Percentiles rank a stretch among this genome's conserved stretches.
phyloP scores from a whole-genome alignment of 92 coral and sea anemone species.

The Parazoanthus swiftii region DNA sequence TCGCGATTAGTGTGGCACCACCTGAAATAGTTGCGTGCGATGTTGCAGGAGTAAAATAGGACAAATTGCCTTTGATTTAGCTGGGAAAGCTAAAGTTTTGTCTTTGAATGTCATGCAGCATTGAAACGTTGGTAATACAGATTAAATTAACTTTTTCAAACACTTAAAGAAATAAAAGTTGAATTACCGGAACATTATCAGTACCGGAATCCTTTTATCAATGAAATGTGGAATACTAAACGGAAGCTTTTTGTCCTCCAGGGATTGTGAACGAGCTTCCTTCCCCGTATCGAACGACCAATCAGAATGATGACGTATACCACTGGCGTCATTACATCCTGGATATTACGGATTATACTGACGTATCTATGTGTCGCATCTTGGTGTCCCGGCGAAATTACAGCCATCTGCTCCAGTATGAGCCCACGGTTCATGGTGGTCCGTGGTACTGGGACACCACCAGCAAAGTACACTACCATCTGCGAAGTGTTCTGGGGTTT shows the following conservation, averaged over 20 bases:
- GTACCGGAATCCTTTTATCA: not conserved
- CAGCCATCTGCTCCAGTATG: constrained; percentile 42
- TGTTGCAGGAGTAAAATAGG: too few species aligned
- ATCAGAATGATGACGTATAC: constrained; percentile 43
- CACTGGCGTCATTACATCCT: constrained; percentile 51
- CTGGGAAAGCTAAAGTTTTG: not conserved
- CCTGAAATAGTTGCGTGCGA: too few species aligned
- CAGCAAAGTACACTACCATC: constrained; percentile 38
- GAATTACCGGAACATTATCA: too few species aligned
- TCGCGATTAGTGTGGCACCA: not conserved
- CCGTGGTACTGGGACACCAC: constrained; percentile 56
- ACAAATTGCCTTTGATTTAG: too few species aligned
- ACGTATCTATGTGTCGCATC: constrained; percentile 47
- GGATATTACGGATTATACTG: constrained; percentile 40
- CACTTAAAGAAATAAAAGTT: too few species aligned
- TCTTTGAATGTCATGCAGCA: not conserved
- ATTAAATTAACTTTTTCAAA: too few species aligned
- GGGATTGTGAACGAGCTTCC: constrained; percentile 35
- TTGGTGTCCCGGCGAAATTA: constrained; percentile 36
- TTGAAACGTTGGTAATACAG: not conserved
- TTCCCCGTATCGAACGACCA: constrained; percentile 23
- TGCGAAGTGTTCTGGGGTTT: constrained; percentile 40
- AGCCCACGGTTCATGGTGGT: constrained; percentile 52
- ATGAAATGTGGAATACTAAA: not conserved
- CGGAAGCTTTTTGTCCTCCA: not conserved